Percentiles rank a stretch among this genome's conserved stretches.
These are phyloP conservation scores for Habroteleia sp. DNA, from an alignment of 2,888 invertebrate genomes.

Conservation along the genomic window DNA sequence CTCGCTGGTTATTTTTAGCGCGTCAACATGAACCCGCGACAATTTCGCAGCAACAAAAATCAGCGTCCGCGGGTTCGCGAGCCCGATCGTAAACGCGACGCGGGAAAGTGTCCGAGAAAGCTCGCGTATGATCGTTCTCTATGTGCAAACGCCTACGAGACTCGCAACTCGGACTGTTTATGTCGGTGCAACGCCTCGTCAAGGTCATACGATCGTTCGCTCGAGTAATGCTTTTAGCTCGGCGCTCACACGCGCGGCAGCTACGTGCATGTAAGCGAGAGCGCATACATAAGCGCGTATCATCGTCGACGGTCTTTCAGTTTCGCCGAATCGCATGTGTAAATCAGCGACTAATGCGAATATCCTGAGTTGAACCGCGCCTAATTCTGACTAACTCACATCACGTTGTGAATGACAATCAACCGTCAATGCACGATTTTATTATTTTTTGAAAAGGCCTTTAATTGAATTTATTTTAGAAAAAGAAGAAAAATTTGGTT, in stretches of 20 bases:
- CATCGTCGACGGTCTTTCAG: conserved; percentile 46
- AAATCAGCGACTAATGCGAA: conserved; percentile 56
- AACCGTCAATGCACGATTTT: conserved; percentile 10
- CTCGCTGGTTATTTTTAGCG: conserved; percentile 39
- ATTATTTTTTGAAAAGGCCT: too few relatives aligned
- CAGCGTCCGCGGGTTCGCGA: conserved; percentile 4
- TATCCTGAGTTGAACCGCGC: conserved; percentile 34
- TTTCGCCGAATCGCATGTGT: conserved; percentile 54
- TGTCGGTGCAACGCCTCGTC: conserved; percentile 73
- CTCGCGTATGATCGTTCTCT: conserved; percentile 32
- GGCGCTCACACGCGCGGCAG: conserved; percentile 56
- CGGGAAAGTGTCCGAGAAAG: conserved; percentile 34
- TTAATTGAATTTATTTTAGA: too few relatives aligned
- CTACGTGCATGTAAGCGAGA: too few relatives aligned
- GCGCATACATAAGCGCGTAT: conserved; percentile 33
- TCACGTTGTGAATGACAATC: conserved; percentile 59
- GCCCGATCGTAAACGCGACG: conserved; percentile 4
- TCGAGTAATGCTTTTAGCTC: conserved; percentile 68
- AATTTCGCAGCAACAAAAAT: conserved; percentile 19
- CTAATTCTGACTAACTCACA: conserved; percentile 43
- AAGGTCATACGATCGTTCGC: conserved; percentile 71
- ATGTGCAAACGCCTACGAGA: conserved; percentile 51
- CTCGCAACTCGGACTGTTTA: conserved; percentile 66
- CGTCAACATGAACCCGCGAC: conserved; percentile 6
- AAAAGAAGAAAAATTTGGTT: too few relatives aligned